A percentile compares a stretch with the other conserved stretches of the same genome.
phyloP scores from a whole-genome alignment of 2,888 invertebrate genomes.

The Agrotis clavis region DNA sequence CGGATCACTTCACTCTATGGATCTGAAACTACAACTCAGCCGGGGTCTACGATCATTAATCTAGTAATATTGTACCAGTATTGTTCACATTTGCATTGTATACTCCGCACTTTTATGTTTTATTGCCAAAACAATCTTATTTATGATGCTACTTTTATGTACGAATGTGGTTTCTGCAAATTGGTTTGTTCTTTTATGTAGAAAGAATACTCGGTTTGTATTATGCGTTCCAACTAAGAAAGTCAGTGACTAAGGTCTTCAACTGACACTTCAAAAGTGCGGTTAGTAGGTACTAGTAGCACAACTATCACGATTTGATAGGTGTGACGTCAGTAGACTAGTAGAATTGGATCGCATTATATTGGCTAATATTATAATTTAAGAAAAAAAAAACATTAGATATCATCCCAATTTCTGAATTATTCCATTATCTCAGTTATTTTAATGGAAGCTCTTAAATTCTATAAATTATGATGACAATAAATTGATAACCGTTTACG shows the following conservation, averaged over 20 bases:
- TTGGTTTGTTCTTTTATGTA: slow-evolving; percentile 12
- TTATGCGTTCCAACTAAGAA: no score
- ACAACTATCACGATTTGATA: no score
- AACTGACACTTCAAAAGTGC: no score
- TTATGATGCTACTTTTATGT: slow-evolving; percentile 24
- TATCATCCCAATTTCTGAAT: neutral
- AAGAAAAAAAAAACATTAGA: neutral
- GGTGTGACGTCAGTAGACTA: no score
- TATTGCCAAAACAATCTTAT: slow-evolving; percentile 43
- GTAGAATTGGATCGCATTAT: no score
- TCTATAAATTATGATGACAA: neutral
- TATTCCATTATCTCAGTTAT: neutral
- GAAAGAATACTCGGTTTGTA: neutral
- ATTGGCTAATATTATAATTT: no score
- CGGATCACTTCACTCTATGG: slow-evolving; percentile 5
- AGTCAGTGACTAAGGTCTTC: no score
- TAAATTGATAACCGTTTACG: neutral
- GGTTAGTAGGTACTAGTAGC: no score
- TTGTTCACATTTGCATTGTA: slow-evolving; percentile 39
- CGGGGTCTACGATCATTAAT: slow-evolving; percentile 41
- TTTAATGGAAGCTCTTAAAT: neutral
- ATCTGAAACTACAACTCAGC: slow-evolving; percentile 13
- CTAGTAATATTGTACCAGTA: slow-evolving; percentile 32
- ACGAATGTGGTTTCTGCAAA: slow-evolving; percentile 13
- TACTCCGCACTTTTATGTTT: slow-evolving; percentile 35